phyloP scores from a whole-genome alignment of 2,113 vertebrate genomes.

The Lagopus leucura region DNA sequence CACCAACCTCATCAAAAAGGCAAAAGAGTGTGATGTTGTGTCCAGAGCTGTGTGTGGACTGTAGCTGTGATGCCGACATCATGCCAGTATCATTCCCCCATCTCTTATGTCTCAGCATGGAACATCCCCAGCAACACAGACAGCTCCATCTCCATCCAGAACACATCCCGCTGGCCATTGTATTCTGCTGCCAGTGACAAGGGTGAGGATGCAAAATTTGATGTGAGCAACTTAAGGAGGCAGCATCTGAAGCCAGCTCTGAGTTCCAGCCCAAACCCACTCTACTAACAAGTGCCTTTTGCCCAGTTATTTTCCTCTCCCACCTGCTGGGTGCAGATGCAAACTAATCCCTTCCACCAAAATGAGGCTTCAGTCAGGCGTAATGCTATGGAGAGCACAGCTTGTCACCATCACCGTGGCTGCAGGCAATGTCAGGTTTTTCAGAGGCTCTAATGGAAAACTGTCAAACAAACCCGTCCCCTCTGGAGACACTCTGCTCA shows the following conservation, averaged over 20 bases:
- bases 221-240: neutral
- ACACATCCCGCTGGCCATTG: rapidly evolving
- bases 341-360: neutral
- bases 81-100: rapidly evolving
- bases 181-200: neutral
- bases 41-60: neutral
- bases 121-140: neutral
- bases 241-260: neutral
- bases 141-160: neutral
- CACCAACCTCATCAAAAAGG: neutral
- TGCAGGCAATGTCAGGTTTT: neutral
- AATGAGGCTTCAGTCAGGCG: neutral
- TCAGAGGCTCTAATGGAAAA: constrained; percentile 32
- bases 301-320: neutral
- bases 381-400: rapidly evolving
- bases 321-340: neutral
- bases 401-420: neutral
- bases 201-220: neutral
- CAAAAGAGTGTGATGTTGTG: neutral
- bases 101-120: neutral
- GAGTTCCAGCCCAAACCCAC: neutral
- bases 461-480: neutral
- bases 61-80: rapidly evolving
- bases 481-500: neutral
- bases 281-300: neutral